Percentiles rank a stretch among this genome's conserved stretches.
phyloP scores from a whole-genome alignment of 1,140 invertebrate genomes.

The Matsumurasca onukii region DNA sequence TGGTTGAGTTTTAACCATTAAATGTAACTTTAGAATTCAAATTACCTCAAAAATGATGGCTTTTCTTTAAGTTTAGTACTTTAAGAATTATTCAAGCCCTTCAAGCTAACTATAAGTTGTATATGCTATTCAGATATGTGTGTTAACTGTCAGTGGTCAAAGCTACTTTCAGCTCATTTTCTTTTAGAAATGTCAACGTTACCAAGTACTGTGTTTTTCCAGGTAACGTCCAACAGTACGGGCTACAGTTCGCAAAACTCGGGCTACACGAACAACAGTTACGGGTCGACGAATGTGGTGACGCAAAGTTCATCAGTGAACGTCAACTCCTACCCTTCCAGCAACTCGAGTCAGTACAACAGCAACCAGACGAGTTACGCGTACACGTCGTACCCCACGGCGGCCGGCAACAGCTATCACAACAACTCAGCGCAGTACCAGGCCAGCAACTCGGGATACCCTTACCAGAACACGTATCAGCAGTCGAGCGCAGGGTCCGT shows the following conservation, averaged over 20 bases:
- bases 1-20: too few relatives aligned
- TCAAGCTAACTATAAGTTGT: too few relatives aligned
- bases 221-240: constrained; percentile 30
- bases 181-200: too few relatives aligned
- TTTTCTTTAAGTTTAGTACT: too few relatives aligned
- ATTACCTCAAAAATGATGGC: too few relatives aligned
- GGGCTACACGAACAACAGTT: constrained; percentile 27
- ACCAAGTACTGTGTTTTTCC: too few relatives aligned
- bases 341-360: too few relatives aligned
- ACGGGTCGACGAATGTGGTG: constrained; percentile 14
- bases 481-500: not conserved
- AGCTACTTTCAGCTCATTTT: too few relatives aligned
- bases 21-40: too few relatives aligned
- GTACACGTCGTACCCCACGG: constrained; percentile 14
- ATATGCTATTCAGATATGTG: too few relatives aligned
- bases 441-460: not conserved
- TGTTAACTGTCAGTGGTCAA: too few relatives aligned
- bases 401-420: constrained; percentile 21
- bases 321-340: constrained; percentile 22
- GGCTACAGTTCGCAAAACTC: constrained; percentile 27
- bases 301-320: constrained; percentile 31
- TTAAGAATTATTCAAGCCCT: too few relatives aligned
- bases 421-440: not conserved
- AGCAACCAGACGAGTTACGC: constrained; percentile 13
- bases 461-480: not conserved